These are phyloP conservation scores for Ommatoiulus sabulosus DNA, from an alignment of 2,888 invertebrate genomes.

Conservation along the genomic window DNA sequence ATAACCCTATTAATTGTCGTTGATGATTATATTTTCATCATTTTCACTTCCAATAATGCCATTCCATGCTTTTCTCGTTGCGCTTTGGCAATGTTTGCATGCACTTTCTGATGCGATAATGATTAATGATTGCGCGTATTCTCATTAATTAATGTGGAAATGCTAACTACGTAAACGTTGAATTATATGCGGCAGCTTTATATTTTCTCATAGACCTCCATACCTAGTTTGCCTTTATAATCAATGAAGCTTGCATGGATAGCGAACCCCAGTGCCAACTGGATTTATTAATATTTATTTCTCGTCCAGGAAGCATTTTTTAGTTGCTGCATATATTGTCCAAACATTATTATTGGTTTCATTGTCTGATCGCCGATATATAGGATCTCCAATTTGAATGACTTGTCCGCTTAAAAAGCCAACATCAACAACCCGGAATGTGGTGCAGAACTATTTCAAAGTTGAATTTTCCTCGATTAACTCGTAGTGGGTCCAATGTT, in stretches of 20 bases:
- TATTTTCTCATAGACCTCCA: background rate
- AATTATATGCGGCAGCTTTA: background rate
- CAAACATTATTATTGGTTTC: too few species aligned
- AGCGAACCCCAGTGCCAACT: background rate
- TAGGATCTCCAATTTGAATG: background rate
- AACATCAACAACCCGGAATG: too few species aligned
- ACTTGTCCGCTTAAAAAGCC: background rate
- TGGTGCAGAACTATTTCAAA: too few species aligned
- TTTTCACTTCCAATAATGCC: background rate
- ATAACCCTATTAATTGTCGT: background rate
- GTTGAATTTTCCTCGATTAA: too few species aligned
- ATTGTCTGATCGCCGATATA: background rate
- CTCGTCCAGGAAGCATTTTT: too few species aligned
- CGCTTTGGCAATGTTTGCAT: background rate
- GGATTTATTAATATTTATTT: background rate
- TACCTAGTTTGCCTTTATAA: background rate
- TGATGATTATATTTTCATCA: background rate
- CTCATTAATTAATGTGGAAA: background rate
- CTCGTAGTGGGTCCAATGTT: too few species aligned
- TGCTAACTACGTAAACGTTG: constrained; percentile 14
- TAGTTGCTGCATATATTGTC: too few species aligned
- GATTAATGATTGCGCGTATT: constrained; percentile 3
- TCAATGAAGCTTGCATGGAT: constrained; percentile 3
- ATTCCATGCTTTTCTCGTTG: background rate
- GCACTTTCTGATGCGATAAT: background rate